phyloP scores from a whole-genome alignment of 35 echinoderm and acorn worm genomes.

The Strongylocentrotus purpuratus region DNA sequence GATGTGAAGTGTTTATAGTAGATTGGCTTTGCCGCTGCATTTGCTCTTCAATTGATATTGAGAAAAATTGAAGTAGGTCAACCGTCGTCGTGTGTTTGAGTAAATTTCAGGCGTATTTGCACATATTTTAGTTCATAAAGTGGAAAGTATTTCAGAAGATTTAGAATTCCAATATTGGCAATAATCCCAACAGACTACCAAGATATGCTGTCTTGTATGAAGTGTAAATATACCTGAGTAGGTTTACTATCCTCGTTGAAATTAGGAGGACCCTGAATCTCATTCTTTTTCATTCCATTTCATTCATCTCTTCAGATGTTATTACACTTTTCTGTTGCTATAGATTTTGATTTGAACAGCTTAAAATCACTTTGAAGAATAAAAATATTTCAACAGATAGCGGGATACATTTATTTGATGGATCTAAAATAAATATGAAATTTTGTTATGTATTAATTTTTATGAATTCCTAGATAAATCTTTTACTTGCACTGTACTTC shows the following conservation, averaged over 20 bases:
- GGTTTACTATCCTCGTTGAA: neutral
- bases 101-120: conserved; percentile 9
- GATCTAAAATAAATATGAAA: too few species aligned
- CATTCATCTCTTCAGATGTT: neutral
- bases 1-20: neutral
- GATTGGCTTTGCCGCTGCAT: neutral
- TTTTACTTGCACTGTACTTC: too few species aligned
- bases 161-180: neutral
- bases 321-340: neutral
- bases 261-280: neutral
- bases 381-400: too few species aligned
- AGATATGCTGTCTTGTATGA: neutral
- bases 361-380: too few species aligned
- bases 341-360: too few species aligned
- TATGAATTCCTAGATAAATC: too few species aligned
- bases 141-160: neutral
- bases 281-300: neutral
- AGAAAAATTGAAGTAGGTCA: neutral
- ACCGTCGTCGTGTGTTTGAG: neutral
- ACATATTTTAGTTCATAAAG: neutral
- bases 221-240: neutral
- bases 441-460: too few species aligned
- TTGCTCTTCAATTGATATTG: neutral
- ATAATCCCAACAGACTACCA: neutral
- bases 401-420: too few species aligned